Evolutionary conservation across 23 tunicate genomes (phyloP), one percentile per base, ranked within the genome.

Genomic region (Diplosoma virens): DNA sequence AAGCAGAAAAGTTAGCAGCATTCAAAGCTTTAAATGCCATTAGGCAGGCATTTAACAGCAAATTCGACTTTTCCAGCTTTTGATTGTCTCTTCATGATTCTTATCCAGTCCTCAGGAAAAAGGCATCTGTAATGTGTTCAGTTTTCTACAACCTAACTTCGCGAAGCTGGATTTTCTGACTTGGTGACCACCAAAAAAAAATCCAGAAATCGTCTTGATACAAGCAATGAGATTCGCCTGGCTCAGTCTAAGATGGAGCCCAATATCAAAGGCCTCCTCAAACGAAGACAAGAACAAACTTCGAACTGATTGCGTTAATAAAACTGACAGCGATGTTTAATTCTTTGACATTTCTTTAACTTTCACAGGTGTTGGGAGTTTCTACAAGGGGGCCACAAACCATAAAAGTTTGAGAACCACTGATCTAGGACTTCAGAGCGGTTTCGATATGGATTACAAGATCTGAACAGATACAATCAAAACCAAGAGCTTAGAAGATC

Each of bases 51-150:
- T 69, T 69, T 69, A 69, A 36, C 30, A 36, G 37, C 55, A 69
- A 37, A 37, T 30, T 17, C 14, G 54, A 37, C 25, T 17, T 69
- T 37, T 69, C 76, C 55, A 69, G 76, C 55, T 69, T 69, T 35
- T 73, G 79, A 11, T 25, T 73, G 64, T 73, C 79, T 73, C 79
- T 73, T 52, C 35, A 35, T 50, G 79, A 50, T 73, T 47, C 79
- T 24, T 73, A 73, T 52, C 79, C 79, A 24, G 21, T 52, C 4
- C 63, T 73, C 75, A 34, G 75, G 54, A 68, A 68, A 68, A 68
- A 14, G 69, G 69, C 34, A 5, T 63, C 69, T 25, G 34, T 63
- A 63, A 63, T 27, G 69, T 30, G 69, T 63, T 29, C 34, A 63
- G 36, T 63, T 63, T n/a, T 30, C 34, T 27, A 63, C 69, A 5